Evolutionary conservation across 2,888 invertebrate genomes (phyloP), one percentile per base, ranked within the genome.

Genomic region (Clitarchus hookeri): DNA sequence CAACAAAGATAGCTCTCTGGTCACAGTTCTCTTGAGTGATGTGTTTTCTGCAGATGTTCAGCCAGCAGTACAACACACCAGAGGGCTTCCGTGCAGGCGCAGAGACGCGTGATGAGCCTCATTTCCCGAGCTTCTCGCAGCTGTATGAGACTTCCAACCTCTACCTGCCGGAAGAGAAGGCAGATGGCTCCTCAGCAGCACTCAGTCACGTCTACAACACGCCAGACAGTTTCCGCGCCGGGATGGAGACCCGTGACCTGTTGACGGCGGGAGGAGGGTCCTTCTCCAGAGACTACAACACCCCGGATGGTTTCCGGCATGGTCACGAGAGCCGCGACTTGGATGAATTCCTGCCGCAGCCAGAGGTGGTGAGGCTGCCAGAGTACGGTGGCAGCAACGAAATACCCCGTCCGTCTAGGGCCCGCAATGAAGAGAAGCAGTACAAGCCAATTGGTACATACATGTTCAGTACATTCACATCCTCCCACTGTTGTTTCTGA

Each of bases 11-110:
- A 65, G 8, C 23, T 65, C 8, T 65, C 19, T n/a, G 65, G n/a
- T 65, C 65, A 65, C 65, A n/a, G 23, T 65, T 65, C 13, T n/a
- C 36, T n/a, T 36, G 19, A n/a, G 65, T 4, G n/a, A n/a, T 2
- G 23, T 65, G 65, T 23, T 8, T 11, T 19, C 65, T n/a, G 65
- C 65, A 65, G 65, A 23, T 65, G 36, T 93, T 93, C 89, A 91
- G 90, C 19, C 89, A 90, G 19, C 88, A 90, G 25, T 93, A 93
- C 90, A 93, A 93, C 89, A 92, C 92, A 2, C 92, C 92, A 0
- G 92, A 92, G 85, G 89, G 90, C 26, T 92, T 93, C 88, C 89
- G 92, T 83, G 90, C 90, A 11, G 92, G 92, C 19, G 91, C 91
- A 90, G 92, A 92, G 88, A 90, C 91, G 0, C 90, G 90, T 84